Evolutionary conservation across 2,888 invertebrate species (phyloP).

Genomic region (Heliconius ismenius): DNA sequence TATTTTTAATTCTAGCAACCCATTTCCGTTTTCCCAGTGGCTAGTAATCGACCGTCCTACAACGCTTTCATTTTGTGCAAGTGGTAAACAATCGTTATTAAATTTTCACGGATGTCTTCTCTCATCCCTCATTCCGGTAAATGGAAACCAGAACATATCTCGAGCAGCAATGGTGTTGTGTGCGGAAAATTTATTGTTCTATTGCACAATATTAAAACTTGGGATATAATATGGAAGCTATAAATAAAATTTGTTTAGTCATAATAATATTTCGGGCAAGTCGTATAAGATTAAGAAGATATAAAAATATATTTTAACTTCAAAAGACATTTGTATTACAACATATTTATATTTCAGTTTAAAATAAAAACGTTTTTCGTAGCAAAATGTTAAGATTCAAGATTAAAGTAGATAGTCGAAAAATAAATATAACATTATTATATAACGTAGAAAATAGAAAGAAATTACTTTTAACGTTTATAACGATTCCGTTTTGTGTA

Average conservation of each 20-base stretch:
- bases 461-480: slow-evolving; percentile 6
- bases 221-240: slow-evolving; percentile 5
- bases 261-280: slow-evolving; percentile 2
- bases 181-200: slow-evolving; percentile 43
- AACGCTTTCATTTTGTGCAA: slow-evolving; percentile 69
- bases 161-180: slow-evolving; percentile 54
- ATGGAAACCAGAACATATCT: slow-evolving; percentile 61
- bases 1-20: slow-evolving; percentile 42
- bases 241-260: slow-evolving; percentile 17
- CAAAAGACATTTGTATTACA: no score
- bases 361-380: slow-evolving; percentile 8
- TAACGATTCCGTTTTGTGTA: slow-evolving; percentile 7
- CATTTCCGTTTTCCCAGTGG: slow-evolving; percentile 41
- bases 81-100: slow-evolving; percentile 80
- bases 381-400: not conserved
- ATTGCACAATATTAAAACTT: slow-evolving; percentile 29
- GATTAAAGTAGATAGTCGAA: not conserved
- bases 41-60: slow-evolving; percentile 65
- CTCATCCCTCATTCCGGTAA: slow-evolving; percentile 61
- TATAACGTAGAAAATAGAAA: not conserved
- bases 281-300: not conserved
- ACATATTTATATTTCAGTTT: not conserved
- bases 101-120: slow-evolving; percentile 76
- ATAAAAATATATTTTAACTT: not conserved
- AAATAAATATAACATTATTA: not conserved